Base-by-base conservation (phyloP, 2,888 invertebrate genomes). In the Noctua comes region DNA sequence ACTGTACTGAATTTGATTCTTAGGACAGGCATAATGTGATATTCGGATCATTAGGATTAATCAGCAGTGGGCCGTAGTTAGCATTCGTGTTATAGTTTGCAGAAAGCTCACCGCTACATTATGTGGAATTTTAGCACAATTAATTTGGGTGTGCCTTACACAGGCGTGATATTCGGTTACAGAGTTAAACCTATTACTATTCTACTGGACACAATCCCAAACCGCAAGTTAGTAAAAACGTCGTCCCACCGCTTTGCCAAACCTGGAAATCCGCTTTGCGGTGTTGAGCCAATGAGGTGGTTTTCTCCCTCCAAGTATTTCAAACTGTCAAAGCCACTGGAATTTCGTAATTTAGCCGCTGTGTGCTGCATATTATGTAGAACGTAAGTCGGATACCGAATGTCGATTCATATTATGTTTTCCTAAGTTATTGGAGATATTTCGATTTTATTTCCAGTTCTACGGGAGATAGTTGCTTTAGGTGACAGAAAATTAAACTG, bases 291-390 rank as follows among this genome's bases (percentile, higher is more conserved):
- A 57, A 59, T 71, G 27, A 48, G 11, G 78, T 43, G 59, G 73
- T 72, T 73, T 62, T 43, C 40, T 80, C 62, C 16, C 31, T 40
- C 31, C 24, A 80, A 84, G 85, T 85, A 72, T 84, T 72, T 62
- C 46, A 24, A 84, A 84, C 62, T 82, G 73, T 73, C 86, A 64
- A 54, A 70, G 48, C 76, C 82, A 77, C 66, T 24, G 72, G 40
- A 72, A 64, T 76, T 46, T 70, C 65, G 54, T 86, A 82, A 73
- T 69, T 82, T 84, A 72, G 31, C 64, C 73, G 40, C 64, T 78
- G 75, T 73, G 84, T 70, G 79, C 84, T 79, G 68, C 48, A 62
- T 31, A 70, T 13, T 43, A 43, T 82, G 70, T 62, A 43, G 27
- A 36, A 54, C 48, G 59, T 76, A 31, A 57, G 51, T 46, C 27